Base-by-base conservation (phyloP, 2,888 invertebrate species). In the Platycheirus rosarum region DNA sequence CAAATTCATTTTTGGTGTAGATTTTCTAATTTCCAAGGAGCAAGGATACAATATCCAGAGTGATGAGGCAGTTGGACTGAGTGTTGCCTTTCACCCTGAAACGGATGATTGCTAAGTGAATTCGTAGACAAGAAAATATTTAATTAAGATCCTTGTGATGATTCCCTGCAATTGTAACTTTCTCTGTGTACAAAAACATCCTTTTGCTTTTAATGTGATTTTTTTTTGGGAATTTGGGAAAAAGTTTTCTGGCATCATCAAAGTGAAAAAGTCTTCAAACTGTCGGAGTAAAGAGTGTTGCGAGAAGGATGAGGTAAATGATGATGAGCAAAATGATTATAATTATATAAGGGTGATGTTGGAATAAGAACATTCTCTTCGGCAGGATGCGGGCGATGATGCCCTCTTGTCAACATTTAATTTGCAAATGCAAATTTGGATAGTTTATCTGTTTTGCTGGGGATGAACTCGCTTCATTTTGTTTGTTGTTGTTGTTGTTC, bases 351-450 rank as follows among this genome's bases (percentile, higher is more conserved):
- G 46, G 68, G 46, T 48, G 53, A 35, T 49, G 69, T 42, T 42
- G 55, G 40, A 49, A 48, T 11, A 63, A 48, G 37, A 32, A 44
- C 46, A 55, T 16, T 37, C 32, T 26, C 18, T 68, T 20, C 20
- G 40, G 29, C 23, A 40, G 37, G 44, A 65, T 60, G 42, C 51
- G 65, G 70, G 69, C 65, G 13, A 60, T 44, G n/a, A n/a, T 60
- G 78, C 74, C 69, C 55, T 74, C 63, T 79, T 69, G 55, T 69
- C 75, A 80, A 76, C 76, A 76, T 76, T 76, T 80, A 75, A 80
- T 76, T 80, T 80, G 46, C 65, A 71, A 80, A 80, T 76, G 76
- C 70, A 80, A 76, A 80, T 80, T 80, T 76, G 80, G 76, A 80
- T 80, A 80, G 80, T 80, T 80, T 69, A 73, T 80, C 20, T 77